These are phyloP conservation scores for Panopea generosa DNA, from an alignment of 2,888 invertebrate species.

Conservation along the genomic window DNA sequence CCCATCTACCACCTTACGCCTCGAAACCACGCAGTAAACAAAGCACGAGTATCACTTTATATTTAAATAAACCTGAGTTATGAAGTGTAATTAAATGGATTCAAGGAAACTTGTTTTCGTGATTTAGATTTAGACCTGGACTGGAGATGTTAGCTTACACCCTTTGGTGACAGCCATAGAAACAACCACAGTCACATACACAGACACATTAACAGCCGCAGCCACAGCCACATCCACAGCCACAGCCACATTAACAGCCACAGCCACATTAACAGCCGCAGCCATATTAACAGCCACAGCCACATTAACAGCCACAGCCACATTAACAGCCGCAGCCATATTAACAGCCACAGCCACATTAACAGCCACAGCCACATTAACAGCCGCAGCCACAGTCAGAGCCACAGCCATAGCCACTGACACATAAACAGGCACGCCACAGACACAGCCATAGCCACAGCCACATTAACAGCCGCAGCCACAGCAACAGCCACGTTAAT, in stretches of 20 bases:
- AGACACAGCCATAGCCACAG: background rate
- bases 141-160: no score
- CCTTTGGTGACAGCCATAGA: background rate
- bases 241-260: background rate
- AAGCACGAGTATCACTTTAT: no score
- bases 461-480: background rate
- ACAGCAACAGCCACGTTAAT: background rate
- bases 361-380: background rate
- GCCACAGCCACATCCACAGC: background rate
- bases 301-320: background rate
- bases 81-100: no score
- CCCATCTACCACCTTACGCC: no score
- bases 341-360: background rate
- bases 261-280: background rate
- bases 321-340: background rate
- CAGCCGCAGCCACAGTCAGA: background rate
- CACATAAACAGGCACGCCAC: no score
- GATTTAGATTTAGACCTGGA: no score
- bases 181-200: background rate
- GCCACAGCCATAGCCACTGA: background rate
- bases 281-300: background rate
- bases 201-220: background rate
- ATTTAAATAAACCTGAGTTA: no score
- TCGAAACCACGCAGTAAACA: no score
- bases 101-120: no score